Conservation (phyloP, 2,888 invertebrate species). For the Chymomyza fuscimana region DNA sequence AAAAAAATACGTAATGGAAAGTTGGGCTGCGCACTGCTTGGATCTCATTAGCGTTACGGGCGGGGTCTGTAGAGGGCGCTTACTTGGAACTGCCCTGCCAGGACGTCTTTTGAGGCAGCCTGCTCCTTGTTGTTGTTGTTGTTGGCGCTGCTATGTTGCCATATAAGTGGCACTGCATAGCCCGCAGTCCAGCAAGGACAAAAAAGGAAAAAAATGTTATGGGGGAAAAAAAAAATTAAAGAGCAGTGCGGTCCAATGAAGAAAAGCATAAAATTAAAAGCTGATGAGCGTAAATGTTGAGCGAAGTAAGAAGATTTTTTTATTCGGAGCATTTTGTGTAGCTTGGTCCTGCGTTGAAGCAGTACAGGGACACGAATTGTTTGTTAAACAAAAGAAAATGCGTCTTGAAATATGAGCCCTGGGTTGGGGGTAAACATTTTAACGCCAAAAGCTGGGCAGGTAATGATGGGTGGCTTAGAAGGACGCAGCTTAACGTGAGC, state of each 20-base stretch:
- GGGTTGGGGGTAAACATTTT: background rate
- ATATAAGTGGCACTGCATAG: conserved; percentile 58
- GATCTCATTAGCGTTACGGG: conserved; percentile 77
- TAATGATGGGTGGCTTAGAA: background rate
- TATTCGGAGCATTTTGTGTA: conserved; percentile 35
- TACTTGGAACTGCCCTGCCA: conserved; percentile 13
- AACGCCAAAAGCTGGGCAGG: background rate
- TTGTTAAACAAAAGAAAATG: conserved; percentile 2
- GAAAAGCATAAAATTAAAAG: conserved; percentile 71
- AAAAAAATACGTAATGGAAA: conserved; percentile 58
- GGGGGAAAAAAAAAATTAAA: conserved; percentile 8
- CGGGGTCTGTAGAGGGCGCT: conserved; percentile 21
- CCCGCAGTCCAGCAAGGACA: conserved; percentile 27
- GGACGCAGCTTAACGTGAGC: background rate
- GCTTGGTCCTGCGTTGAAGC: background rate
- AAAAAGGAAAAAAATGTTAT: conserved; percentile 29
- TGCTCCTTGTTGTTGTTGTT: conserved; percentile 24
- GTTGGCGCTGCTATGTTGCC: conserved; percentile 21
- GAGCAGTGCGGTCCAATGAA: conserved; percentile 11
- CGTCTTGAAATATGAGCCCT: conserved; percentile 39
- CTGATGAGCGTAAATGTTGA: conserved; percentile 71
- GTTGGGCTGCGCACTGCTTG: conserved; percentile 55
- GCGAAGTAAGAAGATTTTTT: conserved; percentile 72
- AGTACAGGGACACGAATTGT: background rate
- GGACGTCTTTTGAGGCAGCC: conserved; percentile 43